Percentiles rank a stretch among this genome's conserved stretches.
phyloP scores from a whole-genome alignment of 2,113 vertebrate species.

The Bujurquina vittata region DNA sequence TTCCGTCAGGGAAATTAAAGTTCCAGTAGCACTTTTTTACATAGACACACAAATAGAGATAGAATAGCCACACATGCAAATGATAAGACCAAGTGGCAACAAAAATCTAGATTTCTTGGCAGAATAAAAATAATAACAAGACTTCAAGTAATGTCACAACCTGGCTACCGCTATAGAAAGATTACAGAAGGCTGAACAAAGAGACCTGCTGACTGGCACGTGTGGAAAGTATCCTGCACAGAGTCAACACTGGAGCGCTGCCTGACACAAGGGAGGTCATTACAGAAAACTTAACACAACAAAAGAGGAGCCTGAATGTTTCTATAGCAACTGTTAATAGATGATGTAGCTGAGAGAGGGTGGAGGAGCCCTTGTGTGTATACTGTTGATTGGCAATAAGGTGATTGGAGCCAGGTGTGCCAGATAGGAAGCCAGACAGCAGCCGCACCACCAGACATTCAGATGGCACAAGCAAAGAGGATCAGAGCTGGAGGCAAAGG shows the following conservation, averaged over 20 bases:
- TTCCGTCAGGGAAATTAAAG: too few relatives aligned
- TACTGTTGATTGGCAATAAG: neutral
- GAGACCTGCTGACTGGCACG: neutral
- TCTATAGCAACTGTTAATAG: neutral
- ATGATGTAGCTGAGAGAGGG: neutral
- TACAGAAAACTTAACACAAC: conserved; percentile 6
- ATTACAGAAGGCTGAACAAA: neutral
- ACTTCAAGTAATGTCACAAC: neutral
- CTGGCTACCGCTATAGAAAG: neutral
- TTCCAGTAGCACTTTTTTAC: too few relatives aligned
- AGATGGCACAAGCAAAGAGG: neutral
- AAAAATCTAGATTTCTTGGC: neutral
- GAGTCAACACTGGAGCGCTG: neutral
- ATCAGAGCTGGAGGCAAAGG: neutral
- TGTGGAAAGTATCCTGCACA: neutral
- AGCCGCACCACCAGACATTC: neutral
- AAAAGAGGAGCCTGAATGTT: neutral
- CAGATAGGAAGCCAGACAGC: neutral
- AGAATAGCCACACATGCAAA: neutral
- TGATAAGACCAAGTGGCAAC: neutral
- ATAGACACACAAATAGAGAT: too few relatives aligned
- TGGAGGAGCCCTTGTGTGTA: neutral
- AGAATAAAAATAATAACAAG: neutral
- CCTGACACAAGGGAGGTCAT: neutral
- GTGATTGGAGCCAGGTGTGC: neutral